A percentile compares a stretch with the other conserved stretches of the same genome.
phyloP scores from a whole-genome alignment of 2,113 vertebrate species.

The Mus musculus region GRCm39 chrX:41463001-41463500 shows the following conservation, averaged over 20 bases:
- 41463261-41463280: background rate
- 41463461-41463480: background rate
- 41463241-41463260: background rate
- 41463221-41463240: background rate
- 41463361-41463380: background rate
- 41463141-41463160: background rate
- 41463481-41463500: background rate
- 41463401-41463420: background rate
- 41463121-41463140: constrained; percentile 89
- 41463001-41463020: constrained; percentile 89
- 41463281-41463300: background rate
- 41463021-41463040: constrained; percentile 87
- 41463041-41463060: constrained; percentile 85
- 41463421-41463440: background rate
- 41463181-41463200: background rate
- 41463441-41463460: background rate
- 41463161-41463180: background rate
- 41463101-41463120: constrained; percentile 95
- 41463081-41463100: constrained; percentile 87
- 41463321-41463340: background rate
- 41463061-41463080: constrained; percentile 54
- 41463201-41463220: background rate
- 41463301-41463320: background rate
- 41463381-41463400: background rate
- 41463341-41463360: background rate